Conservation (phyloP, 2,113 vertebrate genomes). For the Pangasianodon gigas region DNA sequence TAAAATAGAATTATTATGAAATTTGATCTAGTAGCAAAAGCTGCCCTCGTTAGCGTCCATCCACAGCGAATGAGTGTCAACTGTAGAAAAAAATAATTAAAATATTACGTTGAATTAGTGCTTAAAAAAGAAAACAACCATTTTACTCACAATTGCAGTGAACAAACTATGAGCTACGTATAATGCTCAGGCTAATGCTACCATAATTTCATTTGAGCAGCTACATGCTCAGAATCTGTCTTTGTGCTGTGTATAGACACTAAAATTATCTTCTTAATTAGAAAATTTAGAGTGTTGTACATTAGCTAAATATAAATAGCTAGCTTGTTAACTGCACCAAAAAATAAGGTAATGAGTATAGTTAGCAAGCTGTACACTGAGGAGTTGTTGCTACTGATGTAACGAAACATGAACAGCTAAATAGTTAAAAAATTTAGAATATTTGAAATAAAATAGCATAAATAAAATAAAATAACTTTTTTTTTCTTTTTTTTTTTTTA, state of each 20-base stretch:
- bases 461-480: background rate
- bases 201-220: background rate
- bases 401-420: background rate
- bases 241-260: background rate
- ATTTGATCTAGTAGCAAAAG: too few species aligned
- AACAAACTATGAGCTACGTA: too few species aligned
- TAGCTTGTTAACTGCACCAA: background rate
- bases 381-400: background rate
- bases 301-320: background rate
- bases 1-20: too few species aligned
- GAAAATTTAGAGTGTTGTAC: background rate
- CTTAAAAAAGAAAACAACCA: background rate
- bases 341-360: background rate
- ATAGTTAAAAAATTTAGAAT: background rate
- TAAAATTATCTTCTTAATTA: background rate
- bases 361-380: background rate
- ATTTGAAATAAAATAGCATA: background rate
- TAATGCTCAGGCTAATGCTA: background rate
- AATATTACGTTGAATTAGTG: background rate
- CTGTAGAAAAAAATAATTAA: background rate
- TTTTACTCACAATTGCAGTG: background rate
- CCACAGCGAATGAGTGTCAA: background rate
- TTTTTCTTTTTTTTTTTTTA: background rate
- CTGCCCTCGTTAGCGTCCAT: background rate
- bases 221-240: background rate